Evolutionary conservation across 1,140 invertebrate species (phyloP), one percentile per base, ranked within the genome.

Genomic region (Zaprionus capensis): DNA sequence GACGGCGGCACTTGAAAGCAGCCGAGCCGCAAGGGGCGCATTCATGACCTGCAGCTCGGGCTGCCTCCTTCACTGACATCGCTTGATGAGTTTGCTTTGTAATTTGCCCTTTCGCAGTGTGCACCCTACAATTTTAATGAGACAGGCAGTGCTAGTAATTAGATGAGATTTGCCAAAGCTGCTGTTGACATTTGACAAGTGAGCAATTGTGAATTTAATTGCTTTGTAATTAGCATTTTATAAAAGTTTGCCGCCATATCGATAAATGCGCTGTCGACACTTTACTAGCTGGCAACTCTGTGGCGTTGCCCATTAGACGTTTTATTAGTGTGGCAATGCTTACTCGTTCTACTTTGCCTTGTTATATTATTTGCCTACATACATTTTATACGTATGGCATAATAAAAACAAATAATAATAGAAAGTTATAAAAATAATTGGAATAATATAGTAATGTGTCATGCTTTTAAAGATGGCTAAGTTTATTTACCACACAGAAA

Each of bases 101-200:
- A 62, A 76, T 72, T 76, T 49, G n/a, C 38, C 1, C 38, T 61
- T 22, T 24, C 7, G 38, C 38, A 11, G 31, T n/a, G 58, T 34
- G 14, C 64, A 75, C 73, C 56, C 71, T 78, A 59, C 67, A 87
- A 80, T 87, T 86, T 70, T 68, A 80, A 77, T 73, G 79, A 69
- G 64, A 66, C 67, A 36, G 28, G 56, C 7, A n/a, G 1, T 22
- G 34, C 12, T 20, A 46, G 17, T 59, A 77, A 80, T 88, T 88
- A 78, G 56, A 66, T 83, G 78, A 57, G 65, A 87, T 83, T 83
- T 64, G 20, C 11, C 26, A 71, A 75, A 64, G 77, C 70, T 80
- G 83, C 58, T 49, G 7, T 66, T 83, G 77, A 87, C 83, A 78
- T 82, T 69, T 78, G 80, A 70, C 46, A 64, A 22, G 46, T 26